Conservation (phyloP, 2,113 vertebrate species). For the Pelecanoides urinatrix region DNA sequence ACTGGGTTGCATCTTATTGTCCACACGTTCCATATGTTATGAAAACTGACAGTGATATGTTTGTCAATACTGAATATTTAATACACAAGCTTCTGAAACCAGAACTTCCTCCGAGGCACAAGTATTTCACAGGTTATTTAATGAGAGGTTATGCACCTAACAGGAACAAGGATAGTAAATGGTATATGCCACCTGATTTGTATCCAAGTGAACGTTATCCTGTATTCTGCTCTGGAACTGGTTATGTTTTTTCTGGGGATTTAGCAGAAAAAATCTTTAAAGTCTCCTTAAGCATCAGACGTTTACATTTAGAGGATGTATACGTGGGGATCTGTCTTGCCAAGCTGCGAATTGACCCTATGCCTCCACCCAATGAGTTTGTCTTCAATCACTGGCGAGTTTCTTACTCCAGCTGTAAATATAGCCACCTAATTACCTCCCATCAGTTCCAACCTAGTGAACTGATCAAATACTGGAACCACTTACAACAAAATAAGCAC, state of each 20-base stretch:
- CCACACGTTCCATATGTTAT: constrained; percentile 87
- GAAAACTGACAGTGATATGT: constrained; percentile 99
- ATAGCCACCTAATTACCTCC: constrained; percentile 96
- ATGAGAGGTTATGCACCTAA: constrained; percentile 91
- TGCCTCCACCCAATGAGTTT: constrained; percentile 88
- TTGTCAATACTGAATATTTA: constrained; percentile 95
- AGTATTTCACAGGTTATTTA: constrained; percentile 93
- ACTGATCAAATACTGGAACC: constrained; percentile 94
- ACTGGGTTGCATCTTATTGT: constrained; percentile 92
- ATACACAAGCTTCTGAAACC: constrained; percentile 90
- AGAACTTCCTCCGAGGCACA: constrained; percentile 78
- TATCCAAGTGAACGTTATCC: constrained; percentile 91
- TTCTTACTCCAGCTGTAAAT: constrained; percentile 96
- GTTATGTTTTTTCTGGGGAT: constrained; percentile 95
- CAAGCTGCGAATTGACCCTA: constrained; percentile 88
- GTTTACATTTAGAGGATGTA: constrained; percentile 93
- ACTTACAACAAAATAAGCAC: constrained; percentile 93
- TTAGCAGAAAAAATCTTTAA: constrained; percentile 89
- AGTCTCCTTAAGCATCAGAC: constrained; percentile 83
- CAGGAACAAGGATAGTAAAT: constrained; percentile 93
- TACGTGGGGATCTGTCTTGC: constrained; percentile 93
- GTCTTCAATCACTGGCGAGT: constrained; percentile 98
- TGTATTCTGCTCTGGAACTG: constrained; percentile 96
- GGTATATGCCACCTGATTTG: constrained; percentile 93
- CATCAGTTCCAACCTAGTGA: constrained; percentile 94